Percentiles rank a stretch among this genome's conserved stretches.
phyloP scores from a whole-genome alignment of 2,888 invertebrate species.

The Spilarctia lutea region DNA sequence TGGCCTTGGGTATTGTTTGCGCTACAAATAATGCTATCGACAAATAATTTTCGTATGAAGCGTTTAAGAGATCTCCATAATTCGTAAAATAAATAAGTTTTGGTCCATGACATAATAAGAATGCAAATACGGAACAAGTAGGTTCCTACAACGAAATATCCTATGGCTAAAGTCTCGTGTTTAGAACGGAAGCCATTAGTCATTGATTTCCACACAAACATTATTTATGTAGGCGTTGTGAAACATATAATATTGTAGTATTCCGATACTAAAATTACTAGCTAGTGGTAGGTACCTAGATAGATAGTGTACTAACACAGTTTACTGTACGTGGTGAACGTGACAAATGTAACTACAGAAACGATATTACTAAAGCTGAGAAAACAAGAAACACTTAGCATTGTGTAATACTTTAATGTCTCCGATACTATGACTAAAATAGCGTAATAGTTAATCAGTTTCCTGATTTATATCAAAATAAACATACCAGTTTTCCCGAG shows the following conservation, averaged over 20 bases:
- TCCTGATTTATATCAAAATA: slow-evolving; percentile 1
- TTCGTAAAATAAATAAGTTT: neutral
- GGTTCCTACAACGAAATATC: neutral
- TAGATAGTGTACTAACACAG: neutral
- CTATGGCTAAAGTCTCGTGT: neutral
- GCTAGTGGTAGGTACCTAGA: neutral
- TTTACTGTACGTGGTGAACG: neutral
- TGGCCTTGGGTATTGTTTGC: neutral
- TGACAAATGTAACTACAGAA: neutral
- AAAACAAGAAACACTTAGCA: slow-evolving; percentile 8
- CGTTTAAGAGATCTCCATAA: neutral
- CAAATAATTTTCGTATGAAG: neutral
- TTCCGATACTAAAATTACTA: slow-evolving; percentile 2
- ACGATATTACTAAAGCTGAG: neutral
- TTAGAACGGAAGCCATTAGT: slow-evolving; percentile 6
- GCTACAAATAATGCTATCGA: neutral
- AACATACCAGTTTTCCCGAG: neutral
- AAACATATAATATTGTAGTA: slow-evolving; percentile 6
- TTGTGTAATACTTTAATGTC: slow-evolving; percentile 8
- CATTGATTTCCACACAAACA: slow-evolving; percentile 18
- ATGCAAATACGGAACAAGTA: slow-evolving; percentile 8
- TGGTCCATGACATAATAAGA: neutral
- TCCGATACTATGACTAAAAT: neutral
- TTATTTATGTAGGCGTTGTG: slow-evolving; percentile 17
- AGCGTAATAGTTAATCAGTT: too few relatives aligned